A percentile compares a stretch with the other conserved stretches of the same genome.
phyloP scores from a whole-genome alignment of 2,797 vertebrate species.

The Halcyon smyrnensis region DNA sequence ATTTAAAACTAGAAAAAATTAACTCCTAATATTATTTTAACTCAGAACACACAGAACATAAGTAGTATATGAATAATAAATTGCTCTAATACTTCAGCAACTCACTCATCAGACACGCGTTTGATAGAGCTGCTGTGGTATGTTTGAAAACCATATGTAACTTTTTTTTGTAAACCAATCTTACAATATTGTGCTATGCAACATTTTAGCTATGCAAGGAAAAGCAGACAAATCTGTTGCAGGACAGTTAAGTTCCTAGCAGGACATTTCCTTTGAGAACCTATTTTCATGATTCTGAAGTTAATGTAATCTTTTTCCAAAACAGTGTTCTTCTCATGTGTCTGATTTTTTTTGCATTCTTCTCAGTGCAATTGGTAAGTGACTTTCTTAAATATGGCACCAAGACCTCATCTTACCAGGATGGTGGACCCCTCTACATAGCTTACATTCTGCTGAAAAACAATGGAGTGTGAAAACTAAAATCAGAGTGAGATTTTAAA shows the following conservation, averaged over 20 bases:
- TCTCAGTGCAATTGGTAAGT: not conserved
- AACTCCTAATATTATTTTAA: slow-evolving; percentile 72
- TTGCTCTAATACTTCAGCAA: slow-evolving; percentile 71
- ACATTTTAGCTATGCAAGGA: slow-evolving; percentile 65
- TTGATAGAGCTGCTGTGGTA: slow-evolving; percentile 67
- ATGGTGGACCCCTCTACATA: slow-evolving; percentile 18
- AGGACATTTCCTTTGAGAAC: slow-evolving; percentile 20
- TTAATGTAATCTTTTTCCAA: not conserved
- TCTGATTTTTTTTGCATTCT: not conserved
- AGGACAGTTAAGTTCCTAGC: slow-evolving; percentile 56
- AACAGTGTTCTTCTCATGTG: not conserved
- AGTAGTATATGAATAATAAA: slow-evolving; percentile 74
- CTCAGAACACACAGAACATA: slow-evolving; percentile 72
- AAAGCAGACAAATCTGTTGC: slow-evolving; percentile 67
- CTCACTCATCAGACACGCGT: slow-evolving; percentile 63
- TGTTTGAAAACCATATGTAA: slow-evolving; percentile 24
- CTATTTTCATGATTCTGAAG: slow-evolving; percentile 25
- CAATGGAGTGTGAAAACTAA: slow-evolving; percentile 66
- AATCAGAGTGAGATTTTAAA: slow-evolving; percentile 58
- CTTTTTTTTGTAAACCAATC: slow-evolving; percentile 66
- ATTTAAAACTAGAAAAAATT: slow-evolving; percentile 75
- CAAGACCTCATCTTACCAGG: not conserved
- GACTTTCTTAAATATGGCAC: slow-evolving; percentile 48
- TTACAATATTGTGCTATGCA: slow-evolving; percentile 66
- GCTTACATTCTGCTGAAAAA: slow-evolving; percentile 71